Base-by-base conservation (phyloP, 2,113 vertebrate species). In the Oryzias celebensis region DNA sequence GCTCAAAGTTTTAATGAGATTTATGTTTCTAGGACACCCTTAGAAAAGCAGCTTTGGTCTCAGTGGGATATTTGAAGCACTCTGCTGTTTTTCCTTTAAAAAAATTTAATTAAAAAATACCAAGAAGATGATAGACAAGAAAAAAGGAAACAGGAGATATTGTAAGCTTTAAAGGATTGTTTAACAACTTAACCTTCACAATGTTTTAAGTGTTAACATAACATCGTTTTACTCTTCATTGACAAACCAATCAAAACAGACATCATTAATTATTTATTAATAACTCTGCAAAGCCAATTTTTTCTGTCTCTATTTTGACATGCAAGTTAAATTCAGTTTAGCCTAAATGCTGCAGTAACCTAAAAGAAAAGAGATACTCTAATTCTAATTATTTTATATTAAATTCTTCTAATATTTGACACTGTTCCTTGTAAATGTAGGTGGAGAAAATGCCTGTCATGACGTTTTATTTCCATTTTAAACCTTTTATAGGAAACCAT, bases 1-100 rank as follows among this genome's bases (percentile, higher is more conserved):
- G 89, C 90, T 84, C 62, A 70, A 87, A 90, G 90, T 92, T 87
- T 85, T 91, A 91, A 92, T 92, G 89, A 90, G 90, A 90, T 91
- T 92, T 89, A 89, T 91, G 89, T 92, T 92, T 91, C 91, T 91
- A 84, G 91, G 89, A 90, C 91, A 90, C 84, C 86, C 87, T 86
- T 60, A 70, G 86, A 88, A 90, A 91, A 87, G 85, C 80, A 85
- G 85, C 80, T 83, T 84, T 82, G 64, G 79, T 91, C 91, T 91
- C 91, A 74, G 89, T 88, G 84, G 90, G 87, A 85, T 87, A 76
- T 88, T 84, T 80, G 73, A 81, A 85, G 81, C 78, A 54, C 77
- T 86, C 75, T 65, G 78, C 77, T 78, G 71, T 62, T 75, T 63
- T 78, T 86, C 14, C 44, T 57, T 60, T 71, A 22, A 10, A 24